A percentile compares a stretch with the other conserved stretches of the same genome.
Conservation (phyloP, 2,797 vertebrate genomes). For the Crypturellus tataupa region DNA sequence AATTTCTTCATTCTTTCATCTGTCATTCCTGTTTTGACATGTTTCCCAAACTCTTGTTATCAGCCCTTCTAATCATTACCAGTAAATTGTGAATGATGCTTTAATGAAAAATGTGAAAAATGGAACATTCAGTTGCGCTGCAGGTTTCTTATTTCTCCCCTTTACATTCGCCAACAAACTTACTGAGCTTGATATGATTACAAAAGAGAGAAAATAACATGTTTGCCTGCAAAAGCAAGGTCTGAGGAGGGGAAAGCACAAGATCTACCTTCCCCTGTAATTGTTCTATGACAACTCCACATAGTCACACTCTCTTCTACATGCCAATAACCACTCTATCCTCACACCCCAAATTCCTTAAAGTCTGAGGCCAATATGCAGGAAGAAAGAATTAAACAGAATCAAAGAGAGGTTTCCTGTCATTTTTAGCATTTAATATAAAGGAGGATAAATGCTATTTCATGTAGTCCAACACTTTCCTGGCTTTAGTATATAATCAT, state of each 20-base stretch:
- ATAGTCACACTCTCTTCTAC: neutral
- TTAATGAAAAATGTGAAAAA: conserved; percentile 40
- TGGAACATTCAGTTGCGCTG: neutral
- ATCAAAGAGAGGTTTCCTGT: neutral
- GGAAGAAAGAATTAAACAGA: neutral
- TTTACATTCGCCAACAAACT: conserved; percentile 17
- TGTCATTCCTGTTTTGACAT: conserved; percentile 37
- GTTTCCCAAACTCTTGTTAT: conserved; percentile 30
- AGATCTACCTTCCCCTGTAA: neutral
- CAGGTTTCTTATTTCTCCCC: neutral
- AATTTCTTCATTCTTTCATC: conserved; percentile 44
- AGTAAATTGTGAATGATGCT: conserved; percentile 11
- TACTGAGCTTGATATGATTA: neutral
- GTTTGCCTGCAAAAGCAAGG: conserved; percentile 23
- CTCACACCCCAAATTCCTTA: neutral
- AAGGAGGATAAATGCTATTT: neutral
- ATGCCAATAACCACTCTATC: neutral
- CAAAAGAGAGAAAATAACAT: neutral
- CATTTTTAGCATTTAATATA: neutral
- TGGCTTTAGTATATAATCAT: neutral
- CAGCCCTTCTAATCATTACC: conserved; percentile 11
- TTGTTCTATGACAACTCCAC: neutral
- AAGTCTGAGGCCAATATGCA: neutral
- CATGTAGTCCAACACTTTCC: neutral
- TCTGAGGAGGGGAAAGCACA: neutral